Base-by-base conservation (phyloP, 1,140 invertebrate species). In the Eumaeus atala region DNA sequence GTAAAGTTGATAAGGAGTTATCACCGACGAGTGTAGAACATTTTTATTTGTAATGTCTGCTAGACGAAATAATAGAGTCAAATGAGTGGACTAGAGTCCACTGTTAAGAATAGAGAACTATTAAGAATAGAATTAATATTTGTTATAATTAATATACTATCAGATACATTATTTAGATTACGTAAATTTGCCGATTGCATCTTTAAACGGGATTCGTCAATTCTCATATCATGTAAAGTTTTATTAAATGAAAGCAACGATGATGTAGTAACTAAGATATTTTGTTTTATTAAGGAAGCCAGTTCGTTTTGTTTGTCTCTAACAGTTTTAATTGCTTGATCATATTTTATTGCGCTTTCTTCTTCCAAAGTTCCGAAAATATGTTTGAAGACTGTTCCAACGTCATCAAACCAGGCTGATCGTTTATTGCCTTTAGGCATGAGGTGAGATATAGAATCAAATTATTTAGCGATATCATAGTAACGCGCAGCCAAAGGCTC, bases 161-260 rank as follows among this genome's bases (percentile, higher is more conserved):
- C 58, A 10, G 58, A 47, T 8, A 51, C 14, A 48, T 17, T n/a
- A 9, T 53, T 48, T 49, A 65, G 28, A 50, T 67, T 68, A 34
- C 56, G 63, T 36, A 66, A 6, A 21, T 54, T 59, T 11, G 38
- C 1, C 3, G 28, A 73, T 61, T 44, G 55, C 62, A 9, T 63
- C 42, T 51, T 64, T 12, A 68, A 58, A 3, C 42, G 58, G 9
- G 9, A 35, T 64, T 69, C 63, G 42, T 66, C 68, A 42, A 44
- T 37, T 50, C 59, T 61, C 35, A 69, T 58, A 48, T 56, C 59
- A 21, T 54, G 16, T 52, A 72, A 34, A 3, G 60, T 63, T 40
- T 64, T 54, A 60, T 72, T 71, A 51, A 48, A 70, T 33, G 50
- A 36, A 9, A 42, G 7, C 40, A 62, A 17, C 9, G 35, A 9